These are phyloP conservation scores for Phalacrocorax carbo DNA, from an alignment of 2,113 vertebrate genomes.

Conservation along the genomic window DNA sequence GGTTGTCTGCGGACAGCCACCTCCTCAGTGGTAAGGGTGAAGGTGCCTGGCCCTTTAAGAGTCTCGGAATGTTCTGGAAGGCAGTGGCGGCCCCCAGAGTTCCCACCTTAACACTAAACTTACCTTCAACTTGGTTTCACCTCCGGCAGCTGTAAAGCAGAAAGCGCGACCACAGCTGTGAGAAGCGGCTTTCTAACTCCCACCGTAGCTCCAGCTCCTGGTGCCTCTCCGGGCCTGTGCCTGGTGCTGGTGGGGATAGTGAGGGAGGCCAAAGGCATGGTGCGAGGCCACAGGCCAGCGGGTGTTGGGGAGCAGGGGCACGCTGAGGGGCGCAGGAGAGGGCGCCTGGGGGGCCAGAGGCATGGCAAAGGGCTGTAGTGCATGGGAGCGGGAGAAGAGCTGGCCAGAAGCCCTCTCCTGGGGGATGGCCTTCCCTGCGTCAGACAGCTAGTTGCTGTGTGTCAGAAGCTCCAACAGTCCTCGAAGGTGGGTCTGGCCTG, in stretches of 20 bases:
- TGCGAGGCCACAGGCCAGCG: fast-evolving
- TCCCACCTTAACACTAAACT: not conserved
- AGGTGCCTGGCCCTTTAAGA: not conserved
- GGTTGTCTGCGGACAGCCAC: fast-evolving
- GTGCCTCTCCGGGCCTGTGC: fast-evolving
- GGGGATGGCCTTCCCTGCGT: fast-evolving
- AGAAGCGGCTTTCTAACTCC: not conserved
- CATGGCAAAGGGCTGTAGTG: fast-evolving
- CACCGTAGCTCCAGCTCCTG: not conserved
- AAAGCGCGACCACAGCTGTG: fast-evolving
- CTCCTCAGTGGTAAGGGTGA: no score
- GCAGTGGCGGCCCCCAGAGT: fast-evolving
- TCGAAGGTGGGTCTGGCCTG: not conserved
- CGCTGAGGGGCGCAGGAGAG: fast-evolving
- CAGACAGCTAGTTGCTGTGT: fast-evolving
- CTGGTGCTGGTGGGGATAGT: not conserved
- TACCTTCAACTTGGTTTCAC: fast-evolving
- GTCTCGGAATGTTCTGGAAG: not conserved
- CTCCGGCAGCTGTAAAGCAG: not conserved
- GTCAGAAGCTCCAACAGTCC: not conserved
- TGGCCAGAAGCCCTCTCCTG: not conserved
- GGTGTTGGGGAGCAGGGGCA: fast-evolving
- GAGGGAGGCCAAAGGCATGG: not conserved
- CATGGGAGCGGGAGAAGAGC: fast-evolving
- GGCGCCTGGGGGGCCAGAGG: fast-evolving